Conservation (phyloP, 2,113 vertebrate genomes). For the Macrotus californicus region DNA sequence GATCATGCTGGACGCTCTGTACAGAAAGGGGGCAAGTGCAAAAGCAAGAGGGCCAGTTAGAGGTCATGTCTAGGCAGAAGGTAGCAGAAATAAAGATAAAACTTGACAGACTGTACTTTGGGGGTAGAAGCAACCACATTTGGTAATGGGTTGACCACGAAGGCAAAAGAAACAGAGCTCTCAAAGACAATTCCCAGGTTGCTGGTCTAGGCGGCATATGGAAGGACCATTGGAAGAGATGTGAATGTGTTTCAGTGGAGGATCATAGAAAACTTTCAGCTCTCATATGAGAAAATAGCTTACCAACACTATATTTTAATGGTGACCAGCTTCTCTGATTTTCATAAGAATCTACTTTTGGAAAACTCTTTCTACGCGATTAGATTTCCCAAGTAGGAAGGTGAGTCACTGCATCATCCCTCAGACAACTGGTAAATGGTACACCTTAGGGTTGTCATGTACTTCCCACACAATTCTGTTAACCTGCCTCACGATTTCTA, state of each 20-base stretch:
- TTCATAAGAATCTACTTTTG: not conserved
- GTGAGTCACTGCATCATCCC: not conserved
- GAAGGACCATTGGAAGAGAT: not conserved
- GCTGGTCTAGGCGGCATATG: not conserved
- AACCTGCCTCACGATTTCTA: not conserved
- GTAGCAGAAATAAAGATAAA: not conserved
- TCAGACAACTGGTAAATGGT: not conserved
- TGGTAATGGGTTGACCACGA: not conserved
- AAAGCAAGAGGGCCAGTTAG: not conserved
- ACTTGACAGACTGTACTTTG: not conserved
- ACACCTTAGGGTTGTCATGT: not conserved
- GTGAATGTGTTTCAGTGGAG: not conserved
- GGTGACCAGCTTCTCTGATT: not conserved
- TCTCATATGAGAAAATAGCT: not conserved
- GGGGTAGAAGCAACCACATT: not conserved
- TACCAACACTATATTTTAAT: not conserved
- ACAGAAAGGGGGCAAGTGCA: not conserved
- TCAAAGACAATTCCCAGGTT: not conserved
- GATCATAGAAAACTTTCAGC: not conserved
- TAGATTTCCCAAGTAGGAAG: not conserved
- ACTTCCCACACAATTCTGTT: not conserved
- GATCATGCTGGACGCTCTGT: not conserved
- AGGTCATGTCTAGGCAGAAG: not conserved
- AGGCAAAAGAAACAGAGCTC: not conserved
- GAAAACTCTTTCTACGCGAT: not conserved